Conservation (phyloP, 2,113 vertebrate species). For the Gorsachius goisagi region DNA sequence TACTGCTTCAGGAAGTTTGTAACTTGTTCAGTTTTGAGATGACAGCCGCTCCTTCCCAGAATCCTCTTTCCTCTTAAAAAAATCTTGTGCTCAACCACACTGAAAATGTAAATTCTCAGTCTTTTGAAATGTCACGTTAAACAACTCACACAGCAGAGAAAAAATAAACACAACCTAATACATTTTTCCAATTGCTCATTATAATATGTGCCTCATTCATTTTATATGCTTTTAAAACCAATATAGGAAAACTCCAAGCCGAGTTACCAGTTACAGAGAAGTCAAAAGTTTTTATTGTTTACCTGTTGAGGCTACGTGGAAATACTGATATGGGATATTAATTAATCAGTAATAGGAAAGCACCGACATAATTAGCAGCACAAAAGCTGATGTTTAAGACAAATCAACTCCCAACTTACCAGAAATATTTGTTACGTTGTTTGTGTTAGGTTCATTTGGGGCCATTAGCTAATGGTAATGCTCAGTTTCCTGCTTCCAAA, state of each 20-base stretch:
- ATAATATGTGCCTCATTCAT: background rate
- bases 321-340: background rate
- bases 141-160: background rate
- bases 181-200: background rate
- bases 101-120: background rate
- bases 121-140: background rate
- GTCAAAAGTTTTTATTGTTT: background rate
- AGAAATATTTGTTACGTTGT: background rate
- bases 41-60: background rate
- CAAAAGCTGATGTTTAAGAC: background rate
- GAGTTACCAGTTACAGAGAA: background rate
- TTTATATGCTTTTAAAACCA: background rate
- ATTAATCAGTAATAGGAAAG: background rate
- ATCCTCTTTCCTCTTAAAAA: background rate
- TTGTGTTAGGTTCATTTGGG: background rate
- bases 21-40: background rate
- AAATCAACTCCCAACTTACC: background rate
- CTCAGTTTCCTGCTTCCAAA: background rate
- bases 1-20: background rate
- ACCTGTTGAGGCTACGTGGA: background rate
- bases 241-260: background rate
- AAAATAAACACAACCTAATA: background rate
- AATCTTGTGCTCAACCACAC: background rate
- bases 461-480: background rate
- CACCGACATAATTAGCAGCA: background rate